Base-by-base conservation (phyloP, 37 sponge, comb jelly and placozoan genomes). In the Ianthella basta region DNA sequence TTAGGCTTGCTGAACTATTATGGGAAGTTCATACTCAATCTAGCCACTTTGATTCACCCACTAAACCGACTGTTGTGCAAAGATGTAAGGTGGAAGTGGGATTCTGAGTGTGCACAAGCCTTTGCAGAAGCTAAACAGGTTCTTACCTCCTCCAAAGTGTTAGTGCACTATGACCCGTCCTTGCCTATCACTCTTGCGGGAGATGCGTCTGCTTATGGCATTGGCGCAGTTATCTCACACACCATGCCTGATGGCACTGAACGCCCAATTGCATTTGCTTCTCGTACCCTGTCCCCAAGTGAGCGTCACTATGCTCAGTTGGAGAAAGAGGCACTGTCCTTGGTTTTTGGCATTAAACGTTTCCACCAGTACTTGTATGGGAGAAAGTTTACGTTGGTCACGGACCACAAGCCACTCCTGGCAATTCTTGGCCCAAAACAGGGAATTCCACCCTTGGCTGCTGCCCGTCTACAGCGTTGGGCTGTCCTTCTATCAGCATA, bases 171-270 rank as follows among this genome's bases (percentile, higher is more conserved):
- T 20, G 57, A 84, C 23, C 56, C 27, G 29, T 16, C 36, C 16
- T 30, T 60, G 21, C 67, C 65, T 34, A 24, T 84, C 33, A 70
- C 38, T 55, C 18, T 67, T 23, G 84, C 35, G 37, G 37, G 56
- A 14, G 84, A 84, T 69, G 73, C 84, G 18, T 57, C 63, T 44
- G 67, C 56, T 59, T 56, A 57, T 38, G 84, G 73, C 4, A 36
- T 84, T 18, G 84, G 84, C 4, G 84, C 63, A 13, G 84, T 84
- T 12, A 30, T 84, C 15, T 84, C 84, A 27, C 84, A 84, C 37
- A 59, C 15, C 27, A 38, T 18, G 24, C 73, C 72, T 20, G 73
- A 69, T 16, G 72, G 84, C 23, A 18, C 8, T 8, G 84, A 84
- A 37, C 39, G 57, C 40, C 84, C 84, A 10, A 70, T 84, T 29